phyloP scores from a whole-genome alignment of 2,888 invertebrate species.

The Heliconius charithonia region DNA sequence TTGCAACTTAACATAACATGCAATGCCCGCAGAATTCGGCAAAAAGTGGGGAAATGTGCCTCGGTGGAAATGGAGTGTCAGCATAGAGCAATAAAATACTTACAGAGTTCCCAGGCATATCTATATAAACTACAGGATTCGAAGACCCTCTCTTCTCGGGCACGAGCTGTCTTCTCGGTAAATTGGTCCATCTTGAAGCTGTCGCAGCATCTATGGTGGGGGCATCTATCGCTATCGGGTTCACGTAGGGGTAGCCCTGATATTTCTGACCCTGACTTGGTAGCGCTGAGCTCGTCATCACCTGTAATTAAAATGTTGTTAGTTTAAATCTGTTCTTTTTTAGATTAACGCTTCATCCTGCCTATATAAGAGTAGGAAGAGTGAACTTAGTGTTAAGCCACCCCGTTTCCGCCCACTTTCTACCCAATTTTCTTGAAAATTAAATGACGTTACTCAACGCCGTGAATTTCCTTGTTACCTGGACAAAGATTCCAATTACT shows the following conservation, averaged over 20 bases:
- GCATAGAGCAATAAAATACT: not conserved
- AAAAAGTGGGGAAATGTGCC: no score
- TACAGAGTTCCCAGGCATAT: constrained; percentile 19
- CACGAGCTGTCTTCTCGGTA: constrained; percentile 57
- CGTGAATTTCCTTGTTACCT: not conserved
- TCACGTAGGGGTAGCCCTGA: constrained; percentile 70
- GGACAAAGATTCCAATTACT: not conserved
- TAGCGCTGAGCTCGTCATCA: constrained; percentile 36
- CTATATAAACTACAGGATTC: constrained; percentile 22
- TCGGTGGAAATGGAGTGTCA: not conserved
- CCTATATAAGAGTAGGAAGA: not conserved
- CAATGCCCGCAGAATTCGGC: no score
- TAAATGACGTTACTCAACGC: not conserved
- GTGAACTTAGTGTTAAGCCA: no score
- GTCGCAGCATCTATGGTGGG: constrained; percentile 58
- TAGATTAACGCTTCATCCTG: not conserved
- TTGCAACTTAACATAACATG: no score
- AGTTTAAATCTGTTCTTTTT: not conserved
- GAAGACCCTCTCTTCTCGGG: constrained; percentile 13
- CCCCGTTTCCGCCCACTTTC: not conserved
- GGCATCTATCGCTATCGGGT: constrained; percentile 60
- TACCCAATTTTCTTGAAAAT: not conserved
- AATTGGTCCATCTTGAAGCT: constrained; percentile 58
- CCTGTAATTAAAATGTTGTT: constrained; percentile 26
- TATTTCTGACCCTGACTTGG: constrained; percentile 52